These are phyloP conservation scores for Automeris io DNA, from an alignment of 2,888 invertebrate genomes.

Conservation along the genomic window DNA sequence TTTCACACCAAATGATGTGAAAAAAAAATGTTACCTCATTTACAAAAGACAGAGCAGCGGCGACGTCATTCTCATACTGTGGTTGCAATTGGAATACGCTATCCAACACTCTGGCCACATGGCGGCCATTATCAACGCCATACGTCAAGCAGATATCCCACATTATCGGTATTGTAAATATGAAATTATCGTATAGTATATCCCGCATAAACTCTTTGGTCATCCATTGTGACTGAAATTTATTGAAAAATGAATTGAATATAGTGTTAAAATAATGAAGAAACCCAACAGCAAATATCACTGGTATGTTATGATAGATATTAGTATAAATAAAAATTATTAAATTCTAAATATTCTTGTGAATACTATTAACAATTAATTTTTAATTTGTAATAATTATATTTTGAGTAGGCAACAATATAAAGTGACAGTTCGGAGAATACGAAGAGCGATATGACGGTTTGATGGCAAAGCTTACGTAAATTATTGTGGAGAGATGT, in stretches of 20 bases:
- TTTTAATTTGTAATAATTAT: too few species aligned
- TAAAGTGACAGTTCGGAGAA: too few species aligned
- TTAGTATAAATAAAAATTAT: not conserved
- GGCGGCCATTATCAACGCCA: conserved; percentile 79
- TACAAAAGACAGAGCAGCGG: conserved; percentile 69
- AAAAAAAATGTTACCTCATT: conserved; percentile 53
- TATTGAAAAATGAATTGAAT: not conserved
- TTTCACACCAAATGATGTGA: too few species aligned
- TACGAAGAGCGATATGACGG: not conserved
- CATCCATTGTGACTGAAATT: conserved; percentile 77
- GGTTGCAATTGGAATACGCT: conserved; percentile 82
- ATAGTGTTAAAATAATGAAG: not conserved
- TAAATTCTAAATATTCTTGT: too few species aligned
- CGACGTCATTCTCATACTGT: conserved; percentile 79
- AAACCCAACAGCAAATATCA: too few species aligned
- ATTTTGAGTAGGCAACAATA: too few species aligned
- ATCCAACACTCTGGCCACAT: conserved; percentile 79
- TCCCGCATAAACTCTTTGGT: conserved; percentile 80
- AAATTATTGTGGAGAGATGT: too few species aligned
- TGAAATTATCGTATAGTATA: conserved; percentile 85
- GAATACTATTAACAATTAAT: too few species aligned
- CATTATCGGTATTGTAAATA: conserved; percentile 89
- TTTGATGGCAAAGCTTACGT: not conserved
- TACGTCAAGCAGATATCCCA: conserved; percentile 87
- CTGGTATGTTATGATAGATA: not conserved